These are phyloP conservation scores for Drosophila yooni DNA, from an alignment of 2,888 invertebrate species.

Conservation along the genomic window DNA sequence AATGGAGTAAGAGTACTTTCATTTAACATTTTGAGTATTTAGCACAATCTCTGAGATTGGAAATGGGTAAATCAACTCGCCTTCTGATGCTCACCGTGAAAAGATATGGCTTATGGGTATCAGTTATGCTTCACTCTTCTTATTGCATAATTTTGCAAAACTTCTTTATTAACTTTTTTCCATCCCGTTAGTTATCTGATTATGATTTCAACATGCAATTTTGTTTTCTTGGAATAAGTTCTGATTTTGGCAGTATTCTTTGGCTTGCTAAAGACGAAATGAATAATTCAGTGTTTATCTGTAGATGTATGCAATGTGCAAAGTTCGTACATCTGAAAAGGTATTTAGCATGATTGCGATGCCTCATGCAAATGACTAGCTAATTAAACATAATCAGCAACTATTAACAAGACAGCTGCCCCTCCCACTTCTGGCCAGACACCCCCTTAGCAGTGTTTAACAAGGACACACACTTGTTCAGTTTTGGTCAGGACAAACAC, in stretches of 20 bases:
- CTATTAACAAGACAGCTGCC: slow-evolving; percentile 56
- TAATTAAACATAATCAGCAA: slow-evolving; percentile 81
- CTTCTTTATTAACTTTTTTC: not conserved
- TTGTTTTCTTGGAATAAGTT: not conserved
- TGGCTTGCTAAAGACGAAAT: not conserved
- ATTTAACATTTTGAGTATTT: not conserved
- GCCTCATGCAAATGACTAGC: slow-evolving; percentile 69
- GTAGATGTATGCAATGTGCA: not conserved
- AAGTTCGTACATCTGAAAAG: not conserved
- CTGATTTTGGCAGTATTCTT: not conserved
- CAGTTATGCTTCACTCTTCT: rapidly evolving
- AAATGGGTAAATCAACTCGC: not conserved
- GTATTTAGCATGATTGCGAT: slow-evolving; percentile 14
- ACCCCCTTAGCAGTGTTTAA: slow-evolving; percentile 41
- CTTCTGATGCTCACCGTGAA: not conserved
- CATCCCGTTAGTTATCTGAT: not conserved
- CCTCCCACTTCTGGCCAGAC: not conserved
- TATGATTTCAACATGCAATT: not conserved
- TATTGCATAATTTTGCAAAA: not conserved
- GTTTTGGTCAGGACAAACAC: slow-evolving; percentile 22
- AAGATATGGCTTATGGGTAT: not conserved
- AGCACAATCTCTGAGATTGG: not conserved
- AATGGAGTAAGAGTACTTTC: not conserved
- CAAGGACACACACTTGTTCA: slow-evolving; percentile 60
- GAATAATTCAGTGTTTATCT: not conserved